Evolutionary conservation across 2,888 invertebrate species (phyloP).

Genomic region (Caenorhabditis imperialis): DNA sequence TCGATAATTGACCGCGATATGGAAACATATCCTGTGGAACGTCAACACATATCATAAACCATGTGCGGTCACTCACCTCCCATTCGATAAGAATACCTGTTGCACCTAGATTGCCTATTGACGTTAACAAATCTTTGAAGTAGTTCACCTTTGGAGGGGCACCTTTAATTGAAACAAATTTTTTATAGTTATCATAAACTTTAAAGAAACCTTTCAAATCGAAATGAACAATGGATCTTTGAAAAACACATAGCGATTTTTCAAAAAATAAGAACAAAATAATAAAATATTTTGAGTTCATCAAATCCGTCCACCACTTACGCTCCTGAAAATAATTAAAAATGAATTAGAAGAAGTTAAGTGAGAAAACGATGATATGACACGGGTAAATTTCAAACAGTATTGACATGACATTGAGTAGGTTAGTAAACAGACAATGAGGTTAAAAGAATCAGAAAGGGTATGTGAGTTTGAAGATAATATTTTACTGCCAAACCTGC

Average conservation of each 20-base stretch:
- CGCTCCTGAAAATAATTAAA: too few relatives aligned
- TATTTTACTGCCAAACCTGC: too few relatives aligned
- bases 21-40: constrained; percentile 90
- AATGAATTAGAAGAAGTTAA: too few relatives aligned
- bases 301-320: too few relatives aligned
- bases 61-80: constrained; percentile 83
- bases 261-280: too few relatives aligned
- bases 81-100: constrained; percentile 88
- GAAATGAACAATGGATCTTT: constrained; percentile 51
- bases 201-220: constrained; percentile 47
- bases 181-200: background rate
- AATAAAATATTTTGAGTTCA: too few relatives aligned
- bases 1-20: constrained; percentile 82
- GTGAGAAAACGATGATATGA: too few relatives aligned
- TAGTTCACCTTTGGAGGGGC: constrained; percentile 79
- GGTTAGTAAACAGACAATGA: constrained; percentile 1
- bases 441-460: constrained; percentile 8
- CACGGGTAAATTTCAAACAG: background rate
- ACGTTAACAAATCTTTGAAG: constrained; percentile 81
- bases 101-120: constrained; percentile 82
- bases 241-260: constrained; percentile 30
- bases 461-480: constrained; percentile 28
- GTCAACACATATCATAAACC: too few relatives aligned
- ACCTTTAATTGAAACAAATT: constrained; percentile 15
- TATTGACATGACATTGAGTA: constrained; percentile 7